Evolutionary conservation across 1,140 invertebrate species (phyloP).

Genomic region (Caenorhabditis elegans): WBcel235 BX284606.5:11514501-11515000

Average conservation of each 20-base stretch:
- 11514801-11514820: neutral
- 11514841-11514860: neutral
- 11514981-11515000: neutral
- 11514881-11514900: neutral
- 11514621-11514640: neutral
- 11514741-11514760: neutral
- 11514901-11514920: neutral
- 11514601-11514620: constrained; percentile 17
- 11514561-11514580: neutral
- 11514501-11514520: neutral
- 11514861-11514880: neutral
- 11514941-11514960: neutral
- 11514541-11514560: neutral
- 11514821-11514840: neutral
- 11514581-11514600: neutral
- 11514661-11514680: constrained; percentile 24
- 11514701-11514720: neutral
- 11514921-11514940: neutral
- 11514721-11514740: neutral
- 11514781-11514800: neutral
- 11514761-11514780: neutral
- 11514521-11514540: neutral
- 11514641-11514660: constrained; percentile 1
- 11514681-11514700: constrained; percentile 16
- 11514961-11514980: neutral